Evolutionary conservation across 2,888 invertebrate species (phyloP), one percentile per base, ranked within the genome.

Genomic region (Clitarchus hookeri): DNA sequence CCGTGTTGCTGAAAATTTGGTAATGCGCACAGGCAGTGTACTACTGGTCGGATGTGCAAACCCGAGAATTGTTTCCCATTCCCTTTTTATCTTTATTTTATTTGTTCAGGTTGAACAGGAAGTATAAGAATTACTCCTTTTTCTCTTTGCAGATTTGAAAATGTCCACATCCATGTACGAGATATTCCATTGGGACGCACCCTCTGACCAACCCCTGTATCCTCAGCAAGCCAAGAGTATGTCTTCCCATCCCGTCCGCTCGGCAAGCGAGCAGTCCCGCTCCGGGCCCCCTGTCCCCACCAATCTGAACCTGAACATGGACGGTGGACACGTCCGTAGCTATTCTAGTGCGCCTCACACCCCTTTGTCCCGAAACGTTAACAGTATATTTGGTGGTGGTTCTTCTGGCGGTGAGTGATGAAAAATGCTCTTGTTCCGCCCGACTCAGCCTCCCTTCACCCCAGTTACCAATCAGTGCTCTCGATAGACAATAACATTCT

Each of bases 141-240:
- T 87, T 87, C 83, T 87, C 83, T 92, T 93, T 92, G 89, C 94
- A 94, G 94, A 93, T 93, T 92, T 92, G 91, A 93, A 93, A 93
- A 94, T 94, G 92, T 94, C 94, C 91, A 93, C 94, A 91, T 95
- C 95, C 91, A 95, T 95, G 94, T 95, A 95, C 92, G 95, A 95
- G 93, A 94, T 95, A 90, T 94, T 95, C 92, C 94, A 94, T 93
- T 94, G 95, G 95, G 94, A 92, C 90, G 90, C 90, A 90, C 90
- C 91, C 89, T 90, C 91, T 89, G 91, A 91, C 65, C 65, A 65
- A 65, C 65, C 65, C n/a, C 65, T 65, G 23, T n/a, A 65, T 19
- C 91, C 91, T 90, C 91, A 87, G 87, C 84, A 85, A 84, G 85
- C 86, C 77, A 84, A 85, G 85, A 85, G 86, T 80, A 77, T 87